These are phyloP conservation scores for Drosophila pallidifrons DNA, from an alignment of 1,140 invertebrate species.

Conservation along the genomic window DNA sequence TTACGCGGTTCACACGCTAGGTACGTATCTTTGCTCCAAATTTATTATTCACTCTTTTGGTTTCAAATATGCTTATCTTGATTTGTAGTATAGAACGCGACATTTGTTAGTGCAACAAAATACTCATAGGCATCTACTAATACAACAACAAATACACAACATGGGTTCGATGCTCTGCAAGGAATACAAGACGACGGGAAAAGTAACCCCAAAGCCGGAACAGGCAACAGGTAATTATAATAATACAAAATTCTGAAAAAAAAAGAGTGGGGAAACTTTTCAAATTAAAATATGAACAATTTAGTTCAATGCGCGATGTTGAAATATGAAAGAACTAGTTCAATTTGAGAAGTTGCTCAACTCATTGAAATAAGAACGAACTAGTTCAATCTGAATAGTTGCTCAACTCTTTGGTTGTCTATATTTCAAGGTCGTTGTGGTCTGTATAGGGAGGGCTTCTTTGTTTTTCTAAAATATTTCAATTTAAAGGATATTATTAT, in stretches of 20 bases:
- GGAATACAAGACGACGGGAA: slow-evolving; percentile 75
- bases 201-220: slow-evolving; percentile 64
- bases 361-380: not conserved
- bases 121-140: slow-evolving; percentile 16
- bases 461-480: too few species aligned
- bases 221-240: slow-evolving; percentile 58
- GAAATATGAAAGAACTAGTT: not conserved
- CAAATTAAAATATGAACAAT: too few species aligned
- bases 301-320: too few species aligned
- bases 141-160: slow-evolving; percentile 36
- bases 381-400: not conserved
- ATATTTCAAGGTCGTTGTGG: not conserved
- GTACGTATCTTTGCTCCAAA: slow-evolving; percentile 7
- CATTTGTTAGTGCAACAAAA: not conserved
- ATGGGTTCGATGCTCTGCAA: slow-evolving; percentile 76
- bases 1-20: slow-evolving; percentile 16
- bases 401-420: not conserved
- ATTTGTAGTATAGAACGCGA: not conserved
- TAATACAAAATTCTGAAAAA: not conserved
- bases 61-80: not conserved
- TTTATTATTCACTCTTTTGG: not conserved
- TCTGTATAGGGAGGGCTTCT: too few species aligned
- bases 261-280: too few species aligned
- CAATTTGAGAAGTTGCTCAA: not conserved
- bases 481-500: too few species aligned